Evolutionary conservation across 2,113 vertebrate species (phyloP).

Genomic region (Ifrita kowaldi): DNA sequence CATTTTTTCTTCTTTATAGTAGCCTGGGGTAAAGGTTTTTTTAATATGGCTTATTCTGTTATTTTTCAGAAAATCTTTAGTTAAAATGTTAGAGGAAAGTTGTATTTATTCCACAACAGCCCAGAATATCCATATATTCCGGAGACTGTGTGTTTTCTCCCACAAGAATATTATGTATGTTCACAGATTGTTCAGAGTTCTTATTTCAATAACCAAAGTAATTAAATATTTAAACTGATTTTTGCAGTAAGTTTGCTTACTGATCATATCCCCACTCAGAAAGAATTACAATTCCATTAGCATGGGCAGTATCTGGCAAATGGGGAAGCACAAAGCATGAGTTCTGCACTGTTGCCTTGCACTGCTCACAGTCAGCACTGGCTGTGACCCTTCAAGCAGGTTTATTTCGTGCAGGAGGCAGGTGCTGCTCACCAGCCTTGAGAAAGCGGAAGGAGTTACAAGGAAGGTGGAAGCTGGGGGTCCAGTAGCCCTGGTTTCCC

Average conservation of each 20-base stretch:
- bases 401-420: background rate
- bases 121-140: background rate
- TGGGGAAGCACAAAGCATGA: background rate
- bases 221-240: conserved; percentile 52
- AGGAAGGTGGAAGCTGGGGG: background rate
- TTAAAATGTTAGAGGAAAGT: conserved; percentile 56
- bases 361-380: background rate
- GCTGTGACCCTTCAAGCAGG: background rate
- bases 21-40: conserved; percentile 69
- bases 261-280: background rate
- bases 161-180: background rate
- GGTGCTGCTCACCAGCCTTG: background rate
- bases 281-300: conserved; percentile 9
- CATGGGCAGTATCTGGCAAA: background rate
- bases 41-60: conserved; percentile 56
- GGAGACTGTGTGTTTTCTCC: background rate
- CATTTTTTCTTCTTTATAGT: conserved; percentile 77
- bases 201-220: conserved; percentile 40
- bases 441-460: background rate
- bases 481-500: background rate
- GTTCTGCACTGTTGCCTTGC: background rate
- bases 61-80: conserved; percentile 69
- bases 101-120: conserved; percentile 23
- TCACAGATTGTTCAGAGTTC: conserved; percentile 18
- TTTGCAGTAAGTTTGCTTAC: conserved; percentile 22